phyloP scores from a whole-genome alignment of 2,888 invertebrate species.

The Azorinus chamasolen region DNA sequence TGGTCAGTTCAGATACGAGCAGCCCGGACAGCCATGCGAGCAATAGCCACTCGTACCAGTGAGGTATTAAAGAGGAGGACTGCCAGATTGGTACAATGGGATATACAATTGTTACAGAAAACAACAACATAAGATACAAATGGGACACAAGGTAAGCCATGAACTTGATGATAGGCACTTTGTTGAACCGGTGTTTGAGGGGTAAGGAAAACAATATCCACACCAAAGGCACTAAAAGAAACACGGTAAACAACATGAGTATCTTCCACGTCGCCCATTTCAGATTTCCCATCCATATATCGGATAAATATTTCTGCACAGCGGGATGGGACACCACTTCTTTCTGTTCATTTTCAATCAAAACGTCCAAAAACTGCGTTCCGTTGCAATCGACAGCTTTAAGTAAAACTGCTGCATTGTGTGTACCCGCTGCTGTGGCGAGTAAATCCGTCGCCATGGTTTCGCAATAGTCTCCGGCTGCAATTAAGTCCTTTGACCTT shows the following conservation, averaged over 20 bases:
- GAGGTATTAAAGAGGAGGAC: constrained; percentile 90
- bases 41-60: constrained; percentile 98
- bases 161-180: constrained; percentile 99
- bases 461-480: constrained; percentile 98
- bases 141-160: constrained; percentile 99
- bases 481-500: constrained; percentile 97
- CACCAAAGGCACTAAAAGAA: constrained; percentile 97
- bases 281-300: constrained; percentile 99
- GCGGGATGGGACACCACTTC: constrained; percentile 97
- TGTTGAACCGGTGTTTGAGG: constrained; percentile 97
- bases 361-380: constrained; percentile 97
- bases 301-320: constrained; percentile 96
- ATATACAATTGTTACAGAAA: constrained; percentile 91
- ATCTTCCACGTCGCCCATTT: constrained; percentile 98
- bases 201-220: constrained; percentile 99
- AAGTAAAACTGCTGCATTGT: constrained; percentile 97
- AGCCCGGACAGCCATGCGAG: constrained; percentile 98
- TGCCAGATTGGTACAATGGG: constrained; percentile 85
- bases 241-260: constrained; percentile 92
- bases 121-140: constrained; percentile 97
- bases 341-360: constrained; percentile 99
- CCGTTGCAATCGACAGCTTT: constrained; percentile 98
- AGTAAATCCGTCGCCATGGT: constrained; percentile 98
- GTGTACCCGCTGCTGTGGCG: constrained; percentile 96
- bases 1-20: constrained; percentile 97